phyloP scores from a whole-genome alignment of 2,113 vertebrate genomes.

The Apistogramma diplotaenia region DNA sequence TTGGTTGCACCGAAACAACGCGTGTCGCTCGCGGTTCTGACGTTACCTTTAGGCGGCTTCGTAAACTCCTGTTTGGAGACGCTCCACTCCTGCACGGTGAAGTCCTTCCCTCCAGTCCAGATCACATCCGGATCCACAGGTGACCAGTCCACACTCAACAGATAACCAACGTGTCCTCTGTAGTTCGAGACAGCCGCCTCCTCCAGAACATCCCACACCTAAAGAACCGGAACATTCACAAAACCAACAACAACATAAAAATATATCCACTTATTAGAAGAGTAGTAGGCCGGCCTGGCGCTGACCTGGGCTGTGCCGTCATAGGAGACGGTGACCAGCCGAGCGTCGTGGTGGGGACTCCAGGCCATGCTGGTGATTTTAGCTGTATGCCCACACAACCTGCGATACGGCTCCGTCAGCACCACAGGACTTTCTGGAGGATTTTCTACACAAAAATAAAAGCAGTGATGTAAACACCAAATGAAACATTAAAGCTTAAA shows the following conservation, averaged over 20 bases:
- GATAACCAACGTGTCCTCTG: slow-evolving; percentile 86
- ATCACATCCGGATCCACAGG: slow-evolving; percentile 86
- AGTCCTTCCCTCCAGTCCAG: slow-evolving; percentile 95
- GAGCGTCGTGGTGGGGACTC: slow-evolving; percentile 91
- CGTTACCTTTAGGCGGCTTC: slow-evolving; percentile 87
- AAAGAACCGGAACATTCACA: not conserved
- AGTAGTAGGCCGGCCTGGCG: not conserved
- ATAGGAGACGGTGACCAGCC: slow-evolving; percentile 87
- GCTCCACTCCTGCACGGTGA: slow-evolving; percentile 90
- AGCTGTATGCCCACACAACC: slow-evolving; percentile 88
- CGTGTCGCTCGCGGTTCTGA: not conserved
- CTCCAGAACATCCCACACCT: slow-evolving; percentile 94
- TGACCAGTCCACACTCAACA: slow-evolving; percentile 91
- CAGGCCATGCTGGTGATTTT: slow-evolving; percentile 92
- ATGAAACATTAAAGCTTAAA: not conserved
- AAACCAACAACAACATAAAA: not conserved
- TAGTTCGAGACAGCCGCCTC: slow-evolving; percentile 89
- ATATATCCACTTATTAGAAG: not conserved
- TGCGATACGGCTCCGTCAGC: slow-evolving; percentile 88
- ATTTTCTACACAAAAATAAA: slow-evolving; percentile 71
- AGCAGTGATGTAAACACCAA: not conserved
- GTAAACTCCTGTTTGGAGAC: slow-evolving; percentile 86
- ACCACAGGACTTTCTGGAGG: slow-evolving; percentile 75
- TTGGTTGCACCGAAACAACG: rapidly evolving
- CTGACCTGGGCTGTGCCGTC: slow-evolving; percentile 94